phyloP scores from a whole-genome alignment of 2,113 vertebrate genomes.

The Bungarus multicinctus region DNA sequence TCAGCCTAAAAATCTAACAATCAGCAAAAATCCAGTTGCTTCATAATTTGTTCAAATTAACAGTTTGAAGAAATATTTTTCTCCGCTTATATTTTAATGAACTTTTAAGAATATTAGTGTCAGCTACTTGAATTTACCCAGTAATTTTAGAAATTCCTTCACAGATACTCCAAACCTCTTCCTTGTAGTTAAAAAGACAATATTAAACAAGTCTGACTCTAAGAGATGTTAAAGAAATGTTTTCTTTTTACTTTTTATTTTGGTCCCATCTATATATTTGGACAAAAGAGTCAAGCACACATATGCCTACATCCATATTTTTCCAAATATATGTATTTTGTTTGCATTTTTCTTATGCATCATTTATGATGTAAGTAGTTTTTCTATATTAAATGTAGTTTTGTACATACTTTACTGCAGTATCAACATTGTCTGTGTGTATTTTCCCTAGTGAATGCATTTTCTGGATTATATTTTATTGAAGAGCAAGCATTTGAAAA shows the following conservation, averaged over 20 bases:
- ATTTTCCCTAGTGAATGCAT: neutral
- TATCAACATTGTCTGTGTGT: neutral
- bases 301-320: neutral
- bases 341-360: neutral
- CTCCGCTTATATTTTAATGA: neutral
- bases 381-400: neutral
- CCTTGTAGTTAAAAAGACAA: neutral
- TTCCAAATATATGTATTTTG: neutral
- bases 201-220: neutral
- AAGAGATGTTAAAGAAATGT: neutral
- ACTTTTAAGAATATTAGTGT: neutral
- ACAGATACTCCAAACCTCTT: neutral
- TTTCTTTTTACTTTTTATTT: neutral
- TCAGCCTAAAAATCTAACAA: slow-evolving; percentile 22
- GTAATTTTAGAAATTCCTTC: neutral
- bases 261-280: neutral
- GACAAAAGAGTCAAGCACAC: neutral
- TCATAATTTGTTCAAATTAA: neutral
- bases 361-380: neutral
- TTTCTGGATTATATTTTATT: neutral
- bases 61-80: neutral
- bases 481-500: neutral
- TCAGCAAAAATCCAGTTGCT: neutral
- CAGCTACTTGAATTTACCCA: neutral
- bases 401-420: neutral